phyloP scores from a whole-genome alignment of 2,888 invertebrate genomes.

The Scaptomyza cyrtandrae region DNA sequence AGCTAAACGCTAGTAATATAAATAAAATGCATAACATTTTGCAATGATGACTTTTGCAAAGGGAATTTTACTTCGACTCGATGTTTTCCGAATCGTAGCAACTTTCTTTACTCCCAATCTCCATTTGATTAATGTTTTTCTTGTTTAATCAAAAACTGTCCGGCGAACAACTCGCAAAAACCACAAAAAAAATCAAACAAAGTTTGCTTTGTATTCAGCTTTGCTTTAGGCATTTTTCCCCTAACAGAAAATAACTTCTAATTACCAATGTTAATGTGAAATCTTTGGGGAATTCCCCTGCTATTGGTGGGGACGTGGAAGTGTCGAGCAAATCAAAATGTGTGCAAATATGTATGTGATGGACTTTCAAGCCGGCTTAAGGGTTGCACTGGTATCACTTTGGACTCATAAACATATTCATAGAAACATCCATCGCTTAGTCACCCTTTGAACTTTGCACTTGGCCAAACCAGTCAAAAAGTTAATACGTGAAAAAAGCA shows the following conservation, averaged over 20 bases:
- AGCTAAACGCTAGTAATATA: too few relatives aligned
- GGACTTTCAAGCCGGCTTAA: slow-evolving; percentile 28
- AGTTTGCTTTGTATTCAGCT: slow-evolving; percentile 5
- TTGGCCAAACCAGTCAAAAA: slow-evolving; percentile 39
- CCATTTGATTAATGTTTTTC: slow-evolving; percentile 44
- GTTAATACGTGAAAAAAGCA: slow-evolving; percentile 21
- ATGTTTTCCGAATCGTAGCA: too few relatives aligned
- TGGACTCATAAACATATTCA: slow-evolving; percentile 32
- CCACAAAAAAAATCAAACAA: slow-evolving; percentile 19
- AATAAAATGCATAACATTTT: too few relatives aligned
- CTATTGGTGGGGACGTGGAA: slow-evolving; percentile 9
- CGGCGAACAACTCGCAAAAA: slow-evolving; percentile 27
- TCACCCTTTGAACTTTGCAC: slow-evolving; percentile 71
- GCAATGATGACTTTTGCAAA: too few relatives aligned
- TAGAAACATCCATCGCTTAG: slow-evolving; percentile 33
- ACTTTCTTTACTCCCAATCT: slow-evolving; percentile 1
- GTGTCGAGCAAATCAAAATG: slow-evolving; percentile 54
- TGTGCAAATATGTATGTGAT: slow-evolving; percentile 58
- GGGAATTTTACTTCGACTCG: too few relatives aligned
- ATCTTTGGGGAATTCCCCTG: slow-evolving; percentile 62
- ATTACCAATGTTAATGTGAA: slow-evolving; percentile 74
- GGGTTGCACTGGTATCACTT: slow-evolving; percentile 60
- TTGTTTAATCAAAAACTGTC: slow-evolving; percentile 30
- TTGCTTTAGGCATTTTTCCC: slow-evolving; percentile 29
- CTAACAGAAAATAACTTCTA: slow-evolving; percentile 50